Base-by-base conservation (phyloP, 1,140 invertebrate species). In the Nasonia longicornis region DNA sequence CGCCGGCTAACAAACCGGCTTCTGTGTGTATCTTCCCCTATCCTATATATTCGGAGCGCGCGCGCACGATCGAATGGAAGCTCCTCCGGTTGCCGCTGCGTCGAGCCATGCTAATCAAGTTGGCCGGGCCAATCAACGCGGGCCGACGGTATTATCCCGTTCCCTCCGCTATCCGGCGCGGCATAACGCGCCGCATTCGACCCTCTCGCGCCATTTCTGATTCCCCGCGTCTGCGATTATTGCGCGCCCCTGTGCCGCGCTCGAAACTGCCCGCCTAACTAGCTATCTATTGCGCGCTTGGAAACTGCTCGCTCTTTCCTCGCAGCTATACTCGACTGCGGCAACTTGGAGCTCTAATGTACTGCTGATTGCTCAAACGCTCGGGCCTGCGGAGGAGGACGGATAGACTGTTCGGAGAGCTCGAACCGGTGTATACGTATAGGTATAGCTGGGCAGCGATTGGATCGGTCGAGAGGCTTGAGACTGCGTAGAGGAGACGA, bases 351-450 rank as follows among this genome's bases (percentile, higher is more conserved):
- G 7, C 78, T 78, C 75, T 82, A 83, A 86, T 85, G 82, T 83
- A 84, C 84, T 85, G 80, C 80, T 84, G 85, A 87, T 87, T 86
- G 86, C 82, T 83, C 83, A 80, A 85, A 83, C 83, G 84, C 66
- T 83, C 64, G 77, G 74, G 76, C 72, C 77, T 84, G 67, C 31
- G 26, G 38, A 7, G 38, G 38, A 42, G 38, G 38, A 42, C n/a
- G 20, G 16, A 58, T 58, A 58, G 48, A 52, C 48, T 7, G 3
- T n/a, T n/a, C 38, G 38, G 6, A 8, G 20, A 16, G 16, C 52
- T 58, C 20, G 16, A 58, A 52, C 12, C 14, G 12, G 16, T 42
- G 10, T 42, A 8, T 70, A 38, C 29, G 29, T 70, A 31, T 70
- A 38, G 31, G 38, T 70, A 48, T n/a, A 42, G 42, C 8, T 72